phyloP scores from a whole-genome alignment of 2,888 invertebrate genomes.

The Thymelicus lineola region DNA sequence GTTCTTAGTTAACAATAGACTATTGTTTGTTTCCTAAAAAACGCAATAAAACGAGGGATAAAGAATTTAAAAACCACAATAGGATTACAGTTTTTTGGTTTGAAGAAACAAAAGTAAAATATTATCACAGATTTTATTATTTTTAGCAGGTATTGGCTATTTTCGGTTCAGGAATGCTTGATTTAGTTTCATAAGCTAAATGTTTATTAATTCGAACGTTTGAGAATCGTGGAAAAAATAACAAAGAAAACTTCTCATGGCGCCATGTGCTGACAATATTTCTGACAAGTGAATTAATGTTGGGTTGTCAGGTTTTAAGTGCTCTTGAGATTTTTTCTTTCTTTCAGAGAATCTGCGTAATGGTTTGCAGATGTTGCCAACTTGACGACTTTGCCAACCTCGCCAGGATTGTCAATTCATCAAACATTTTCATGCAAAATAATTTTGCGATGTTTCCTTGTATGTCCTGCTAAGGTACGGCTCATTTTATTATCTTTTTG shows the following conservation, averaged over 20 bases:
- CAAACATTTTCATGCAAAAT: too few species aligned
- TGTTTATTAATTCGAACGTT: background rate
- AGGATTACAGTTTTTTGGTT: background rate
- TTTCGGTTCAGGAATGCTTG: background rate
- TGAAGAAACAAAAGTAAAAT: background rate
- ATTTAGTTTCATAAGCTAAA: background rate
- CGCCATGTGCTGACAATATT: slow-evolving; percentile 4
- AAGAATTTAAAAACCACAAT: slow-evolving; percentile 18
- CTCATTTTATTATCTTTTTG: too few species aligned
- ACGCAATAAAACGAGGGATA: slow-evolving; percentile 22
- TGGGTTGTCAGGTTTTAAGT: background rate
- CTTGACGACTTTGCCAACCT: background rate
- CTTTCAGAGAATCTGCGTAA: background rate
- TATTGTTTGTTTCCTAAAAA: slow-evolving; percentile 31
- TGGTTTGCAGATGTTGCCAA: slow-evolving; percentile 5
- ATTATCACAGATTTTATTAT: too few species aligned
- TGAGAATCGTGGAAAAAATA: slow-evolving; percentile 26
- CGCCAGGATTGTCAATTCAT: too few species aligned
- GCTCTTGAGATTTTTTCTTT: background rate
- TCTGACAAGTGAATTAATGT: background rate
- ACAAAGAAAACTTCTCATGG: slow-evolving; percentile 25
- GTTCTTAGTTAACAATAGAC: slow-evolving; percentile 28
- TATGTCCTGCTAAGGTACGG: too few species aligned
- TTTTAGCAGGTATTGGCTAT: slow-evolving; percentile 3
- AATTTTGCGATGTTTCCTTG: too few species aligned